phyloP scores from a whole-genome alignment of 2,797 vertebrate species.

The Halcyon leucocephala region DNA sequence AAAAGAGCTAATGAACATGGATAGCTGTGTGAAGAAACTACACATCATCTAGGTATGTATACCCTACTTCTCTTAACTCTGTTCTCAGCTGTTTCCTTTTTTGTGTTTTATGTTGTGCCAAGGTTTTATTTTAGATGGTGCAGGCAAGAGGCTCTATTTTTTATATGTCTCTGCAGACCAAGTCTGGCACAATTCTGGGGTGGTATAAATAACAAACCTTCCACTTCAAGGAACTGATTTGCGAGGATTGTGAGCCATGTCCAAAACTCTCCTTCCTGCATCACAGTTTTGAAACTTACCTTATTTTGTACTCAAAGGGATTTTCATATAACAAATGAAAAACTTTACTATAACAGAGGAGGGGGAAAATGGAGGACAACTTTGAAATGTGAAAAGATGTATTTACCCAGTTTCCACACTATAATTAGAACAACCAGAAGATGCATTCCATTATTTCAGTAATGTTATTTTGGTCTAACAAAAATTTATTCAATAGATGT shows the following conservation, averaged over 20 bases:
- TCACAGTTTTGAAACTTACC: constrained; percentile 3
- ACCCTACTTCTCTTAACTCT: constrained; percentile 22
- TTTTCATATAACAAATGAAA: neutral
- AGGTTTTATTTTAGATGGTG: constrained; percentile 29
- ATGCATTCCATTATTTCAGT: neutral
- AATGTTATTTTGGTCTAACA: neutral
- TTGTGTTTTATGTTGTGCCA: neutral
- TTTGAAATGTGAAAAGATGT: neutral
- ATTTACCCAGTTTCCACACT: neutral
- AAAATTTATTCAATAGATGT: neutral
- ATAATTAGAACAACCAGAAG: neutral
- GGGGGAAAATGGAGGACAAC: neutral
- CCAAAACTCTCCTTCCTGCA: neutral
- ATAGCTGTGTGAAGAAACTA: constrained; percentile 5
- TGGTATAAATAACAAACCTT: constrained; percentile 22
- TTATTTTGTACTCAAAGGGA: neutral
- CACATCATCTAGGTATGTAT: constrained; percentile 33
- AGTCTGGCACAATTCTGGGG: constrained; percentile 24
- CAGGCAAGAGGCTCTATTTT: neutral
- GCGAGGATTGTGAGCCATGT: neutral
- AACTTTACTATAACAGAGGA: neutral
- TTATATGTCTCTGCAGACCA: neutral
- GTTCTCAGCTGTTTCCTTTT: constrained; percentile 38
- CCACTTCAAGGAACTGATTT: constrained; percentile 12
- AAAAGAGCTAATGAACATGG: constrained; percentile 46